Conservation (phyloP, 2,888 invertebrate species). For the Pterobdella sp. region DNA sequence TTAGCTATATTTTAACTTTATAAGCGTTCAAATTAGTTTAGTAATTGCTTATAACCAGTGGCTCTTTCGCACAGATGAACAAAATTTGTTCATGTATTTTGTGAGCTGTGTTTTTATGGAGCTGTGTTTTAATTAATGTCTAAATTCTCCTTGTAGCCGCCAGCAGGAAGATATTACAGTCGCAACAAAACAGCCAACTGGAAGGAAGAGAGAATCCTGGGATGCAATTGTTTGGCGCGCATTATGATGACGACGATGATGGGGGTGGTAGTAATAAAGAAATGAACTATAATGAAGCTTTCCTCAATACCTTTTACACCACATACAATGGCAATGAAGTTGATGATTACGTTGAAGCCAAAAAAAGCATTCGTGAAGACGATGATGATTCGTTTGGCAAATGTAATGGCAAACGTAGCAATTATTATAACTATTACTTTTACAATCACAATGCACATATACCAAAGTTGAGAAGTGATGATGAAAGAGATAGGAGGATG, state of each 20-base stretch:
- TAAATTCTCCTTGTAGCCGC: background rate
- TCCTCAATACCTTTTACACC: no score
- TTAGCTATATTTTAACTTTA: no score
- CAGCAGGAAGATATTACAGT: constrained; percentile 10
- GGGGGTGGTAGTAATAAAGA: background rate
- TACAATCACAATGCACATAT: background rate
- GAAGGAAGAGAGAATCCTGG: constrained; percentile 5
- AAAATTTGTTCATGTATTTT: no score
- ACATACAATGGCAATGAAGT: background rate
- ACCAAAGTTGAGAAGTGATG: background rate
- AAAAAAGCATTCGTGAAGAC: background rate
- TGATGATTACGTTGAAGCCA: background rate
- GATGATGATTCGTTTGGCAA: background rate
- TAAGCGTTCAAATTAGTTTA: no score
- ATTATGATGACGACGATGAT: background rate
- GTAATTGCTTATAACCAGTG: no score
- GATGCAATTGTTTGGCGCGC: background rate
- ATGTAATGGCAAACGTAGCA: background rate
- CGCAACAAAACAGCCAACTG: background rate
- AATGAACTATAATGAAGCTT: background rate
- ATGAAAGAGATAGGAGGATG: background rate
- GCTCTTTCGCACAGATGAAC: no score
- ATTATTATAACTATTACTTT: background rate
- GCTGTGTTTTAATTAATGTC: no score
- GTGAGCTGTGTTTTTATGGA: no score